phyloP scores from a whole-genome alignment of 2,888 invertebrate genomes.

The Adineta ricciae region DNA sequence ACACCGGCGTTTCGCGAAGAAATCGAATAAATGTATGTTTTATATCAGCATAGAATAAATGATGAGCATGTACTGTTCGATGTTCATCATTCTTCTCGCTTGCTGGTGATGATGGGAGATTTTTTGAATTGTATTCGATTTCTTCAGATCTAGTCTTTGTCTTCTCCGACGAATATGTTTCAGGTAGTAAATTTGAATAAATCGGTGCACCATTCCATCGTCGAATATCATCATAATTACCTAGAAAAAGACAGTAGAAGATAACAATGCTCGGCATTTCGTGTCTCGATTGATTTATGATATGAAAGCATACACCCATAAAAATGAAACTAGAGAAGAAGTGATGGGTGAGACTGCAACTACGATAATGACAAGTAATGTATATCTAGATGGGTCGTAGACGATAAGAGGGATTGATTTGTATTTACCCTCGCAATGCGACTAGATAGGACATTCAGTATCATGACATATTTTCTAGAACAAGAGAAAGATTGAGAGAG shows the following conservation, averaged over 20 bases:
- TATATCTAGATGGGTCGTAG: background rate
- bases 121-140: background rate
- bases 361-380: background rate
- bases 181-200: background rate
- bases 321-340: background rate
- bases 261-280: background rate
- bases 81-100: background rate
- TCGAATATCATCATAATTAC: background rate
- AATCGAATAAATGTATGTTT: background rate
- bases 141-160: background rate
- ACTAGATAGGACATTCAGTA: background rate
- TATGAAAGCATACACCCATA: background rate
- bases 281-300: background rate
- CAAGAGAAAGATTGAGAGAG: background rate
- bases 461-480: background rate
- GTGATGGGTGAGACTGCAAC: background rate
- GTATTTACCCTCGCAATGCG: background rate
- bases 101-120: background rate
- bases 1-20: background rate
- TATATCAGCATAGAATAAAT: background rate
- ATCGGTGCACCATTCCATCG: background rate
- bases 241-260: background rate
- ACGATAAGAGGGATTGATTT: background rate
- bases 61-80: background rate
- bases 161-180: background rate